phyloP scores from a whole-genome alignment of 2,113 vertebrate species.

The Crocuta crocuta region DNA sequence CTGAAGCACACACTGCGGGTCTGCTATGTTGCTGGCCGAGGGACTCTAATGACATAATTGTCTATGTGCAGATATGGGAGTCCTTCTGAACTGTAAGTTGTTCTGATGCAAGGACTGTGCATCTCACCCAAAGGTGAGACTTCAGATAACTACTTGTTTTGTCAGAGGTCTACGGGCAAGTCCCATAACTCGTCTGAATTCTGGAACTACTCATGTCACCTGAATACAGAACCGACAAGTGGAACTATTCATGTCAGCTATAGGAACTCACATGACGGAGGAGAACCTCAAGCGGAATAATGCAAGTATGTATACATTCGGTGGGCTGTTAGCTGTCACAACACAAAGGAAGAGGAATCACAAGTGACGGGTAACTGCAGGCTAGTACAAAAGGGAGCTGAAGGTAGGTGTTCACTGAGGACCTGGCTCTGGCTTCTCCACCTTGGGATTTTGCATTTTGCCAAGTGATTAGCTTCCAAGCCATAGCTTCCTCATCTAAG shows the following conservation, averaged over 20 bases:
- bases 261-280: neutral
- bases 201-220: neutral
- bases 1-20: neutral
- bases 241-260: neutral
- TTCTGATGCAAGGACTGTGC: neutral
- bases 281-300: neutral
- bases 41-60: fast-evolving
- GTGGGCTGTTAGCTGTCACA: neutral
- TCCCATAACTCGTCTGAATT: neutral
- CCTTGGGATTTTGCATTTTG: neutral
- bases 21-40: fast-evolving
- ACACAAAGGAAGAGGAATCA: neutral
- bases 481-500: neutral
- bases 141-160: neutral
- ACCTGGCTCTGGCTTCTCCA: neutral
- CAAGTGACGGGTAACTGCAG: neutral
- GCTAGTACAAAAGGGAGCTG: neutral
- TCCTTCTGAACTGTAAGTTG: neutral
- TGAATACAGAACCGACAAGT: too few species aligned
- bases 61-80: neutral
- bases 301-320: too few species aligned
- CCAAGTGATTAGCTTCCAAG: neutral
- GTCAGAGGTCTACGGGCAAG: neutral
- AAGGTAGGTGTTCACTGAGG: neutral
- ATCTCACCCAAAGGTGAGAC: neutral